These are phyloP conservation scores for Nothobranchius kuhntae DNA, from an alignment of 2,113 vertebrate genomes.

Conservation along the genomic window DNA sequence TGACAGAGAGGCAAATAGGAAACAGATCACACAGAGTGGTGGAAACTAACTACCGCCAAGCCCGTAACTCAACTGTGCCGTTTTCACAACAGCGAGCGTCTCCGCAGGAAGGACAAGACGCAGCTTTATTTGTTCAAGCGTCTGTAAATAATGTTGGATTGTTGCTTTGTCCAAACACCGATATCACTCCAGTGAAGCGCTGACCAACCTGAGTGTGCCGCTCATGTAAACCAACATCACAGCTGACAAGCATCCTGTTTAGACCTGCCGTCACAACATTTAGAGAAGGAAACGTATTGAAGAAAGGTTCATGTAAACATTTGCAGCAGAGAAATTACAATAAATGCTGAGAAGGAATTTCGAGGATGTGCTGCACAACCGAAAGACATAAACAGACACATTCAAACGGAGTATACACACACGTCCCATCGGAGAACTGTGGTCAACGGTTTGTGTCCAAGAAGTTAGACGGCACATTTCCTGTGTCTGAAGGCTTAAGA, in stretches of 20 bases:
- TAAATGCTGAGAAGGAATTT: conserved; percentile 15
- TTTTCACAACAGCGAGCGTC: not conserved
- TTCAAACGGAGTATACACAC: conserved; percentile 26
- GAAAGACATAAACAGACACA: conserved; percentile 41
- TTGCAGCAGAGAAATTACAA: conserved; percentile 1
- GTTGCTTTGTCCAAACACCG: conserved; percentile 11
- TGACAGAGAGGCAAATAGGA: conserved; percentile 30
- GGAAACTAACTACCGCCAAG: not conserved
- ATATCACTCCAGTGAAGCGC: not conserved
- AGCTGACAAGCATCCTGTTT: conserved; percentile 70
- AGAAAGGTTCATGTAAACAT: conserved; percentile 45
- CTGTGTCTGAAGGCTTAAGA: conserved; percentile 33
- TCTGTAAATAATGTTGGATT: not conserved
- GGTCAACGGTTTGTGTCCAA: conserved; percentile 50
- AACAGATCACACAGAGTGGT: conserved; percentile 17
- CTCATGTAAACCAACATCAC: conserved; percentile 34
- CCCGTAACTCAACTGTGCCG: not conserved
- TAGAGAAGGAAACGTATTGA: conserved; percentile 30
- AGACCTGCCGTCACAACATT: conserved; percentile 61
- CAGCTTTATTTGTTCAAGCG: not conserved
- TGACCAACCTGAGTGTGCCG: conserved; percentile 20
- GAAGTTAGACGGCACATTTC: conserved; percentile 44
- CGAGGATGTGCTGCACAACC: conserved; percentile 29
- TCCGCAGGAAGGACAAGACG: not conserved
- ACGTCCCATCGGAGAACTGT: conserved; percentile 17